Base-by-base conservation (phyloP, 2,888 invertebrate species). In the Sipha maydis region DNA sequence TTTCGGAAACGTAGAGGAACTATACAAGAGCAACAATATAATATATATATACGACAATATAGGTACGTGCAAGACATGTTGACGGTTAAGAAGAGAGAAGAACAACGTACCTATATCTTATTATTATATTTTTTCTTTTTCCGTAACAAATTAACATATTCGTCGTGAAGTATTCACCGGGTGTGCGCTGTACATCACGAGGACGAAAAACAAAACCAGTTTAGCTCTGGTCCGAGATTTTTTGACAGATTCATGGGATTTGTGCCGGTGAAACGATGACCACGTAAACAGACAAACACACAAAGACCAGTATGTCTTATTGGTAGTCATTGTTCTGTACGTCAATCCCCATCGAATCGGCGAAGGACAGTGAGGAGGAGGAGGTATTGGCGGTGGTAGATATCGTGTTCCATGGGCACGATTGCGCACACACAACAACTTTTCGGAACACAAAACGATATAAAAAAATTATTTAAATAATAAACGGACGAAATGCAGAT, bases 191-290 rank as follows among this genome's bases (percentile, higher is more conserved):
- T 67, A 71, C 14, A 17, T 31, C 28, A 17, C 34, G 25, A 82
- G 19, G 67, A 67, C 67, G 41, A 56, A 85, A 69, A 85, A 78
- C 77, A 9, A 85, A 85, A 85, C 77, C 78, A 69, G 85, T 85
- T 85, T 71, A 9, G 17, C 17, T 31, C 1, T 21, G 7, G 31
- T 69, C 67, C 14, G n/a, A 48, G n/a, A 78, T 77, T 85, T 83
- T 78, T 85, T 34, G 85, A 85, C 85, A 85, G 54, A 85, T 85
- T 78, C 69, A 48, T 19, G 34, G 78, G 78, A 85, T 85, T 48
- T 67, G 14, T 48, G 61, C 34, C 31, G 61, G 38, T 21, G n/a
- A 84, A 84, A 84, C 71, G 71, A 73, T 38, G 48, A 48, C 71
- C 14, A 41, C 76, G 76, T 75, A 75, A 73, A 75, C 56, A 69